Percentiles rank a stretch among this genome's conserved stretches.
phyloP scores from a whole-genome alignment of 2,888 invertebrate genomes.

The Drosophila nr. perissopoda region DNA sequence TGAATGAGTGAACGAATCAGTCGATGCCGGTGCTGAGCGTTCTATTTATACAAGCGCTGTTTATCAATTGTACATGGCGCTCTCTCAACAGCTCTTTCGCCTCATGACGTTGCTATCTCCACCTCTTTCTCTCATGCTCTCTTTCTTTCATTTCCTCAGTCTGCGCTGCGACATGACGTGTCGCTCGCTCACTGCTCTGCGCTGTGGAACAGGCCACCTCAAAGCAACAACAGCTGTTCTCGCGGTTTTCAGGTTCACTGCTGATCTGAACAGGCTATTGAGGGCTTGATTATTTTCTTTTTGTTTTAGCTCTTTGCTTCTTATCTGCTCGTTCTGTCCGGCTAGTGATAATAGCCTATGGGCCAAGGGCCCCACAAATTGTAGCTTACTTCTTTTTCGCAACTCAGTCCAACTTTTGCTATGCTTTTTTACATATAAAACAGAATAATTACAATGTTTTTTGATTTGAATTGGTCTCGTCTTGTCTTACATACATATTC shows the following conservation, averaged over 20 bases:
- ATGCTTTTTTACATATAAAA: neutral
- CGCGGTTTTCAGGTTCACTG: slow-evolving; percentile 2
- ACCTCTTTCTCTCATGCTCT: neutral
- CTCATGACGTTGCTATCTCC: neutral
- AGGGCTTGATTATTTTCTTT: slow-evolving; percentile 7
- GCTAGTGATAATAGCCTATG: slow-evolving; percentile 10
- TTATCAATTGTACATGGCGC: slow-evolving; percentile 27
- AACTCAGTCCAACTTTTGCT: neutral
- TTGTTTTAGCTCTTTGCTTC: slow-evolving; percentile 36
- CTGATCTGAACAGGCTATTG: slow-evolving; percentile 19
- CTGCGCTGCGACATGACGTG: slow-evolving; percentile 46
- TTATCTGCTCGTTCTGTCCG: slow-evolving; percentile 33
- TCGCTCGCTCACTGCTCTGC: slow-evolving; percentile 44
- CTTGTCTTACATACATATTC: neutral
- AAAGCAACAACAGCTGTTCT: slow-evolving; percentile 29
- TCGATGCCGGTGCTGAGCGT: neutral
- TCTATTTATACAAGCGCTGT: slow-evolving; percentile 25
- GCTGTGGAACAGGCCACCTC: slow-evolving; percentile 50
- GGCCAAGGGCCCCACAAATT: neutral
- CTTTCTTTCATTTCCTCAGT: neutral
- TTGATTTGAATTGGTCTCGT: neutral
- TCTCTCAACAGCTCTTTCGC: neutral
- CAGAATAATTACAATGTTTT: neutral
- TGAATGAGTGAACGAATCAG: slow-evolving; percentile 4
- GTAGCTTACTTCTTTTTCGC: neutral